A percentile compares a stretch with the other conserved stretches of the same genome.
Conservation (phyloP, 2,113 vertebrate genomes). For the Epinephelus moara region DNA sequence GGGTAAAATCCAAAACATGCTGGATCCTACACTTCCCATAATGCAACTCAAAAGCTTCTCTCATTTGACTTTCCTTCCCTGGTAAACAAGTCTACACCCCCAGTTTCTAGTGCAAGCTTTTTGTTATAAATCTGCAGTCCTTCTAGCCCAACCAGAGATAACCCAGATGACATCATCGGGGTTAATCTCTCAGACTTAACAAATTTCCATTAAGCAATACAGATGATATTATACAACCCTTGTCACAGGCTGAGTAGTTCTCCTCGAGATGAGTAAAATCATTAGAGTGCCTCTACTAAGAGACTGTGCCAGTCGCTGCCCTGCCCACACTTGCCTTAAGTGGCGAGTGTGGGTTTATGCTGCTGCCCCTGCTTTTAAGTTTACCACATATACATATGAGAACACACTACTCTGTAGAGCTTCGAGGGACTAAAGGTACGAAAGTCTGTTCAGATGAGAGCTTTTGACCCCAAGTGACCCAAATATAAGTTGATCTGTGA, state of each 20-base stretch:
- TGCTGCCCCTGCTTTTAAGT: neutral
- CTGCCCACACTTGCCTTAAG: neutral
- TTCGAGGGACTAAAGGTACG: neutral
- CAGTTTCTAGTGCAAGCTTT: neutral
- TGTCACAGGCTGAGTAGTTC: neutral
- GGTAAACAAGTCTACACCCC: neutral
- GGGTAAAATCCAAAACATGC: neutral
- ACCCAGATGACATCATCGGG: neutral
- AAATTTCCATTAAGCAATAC: neutral
- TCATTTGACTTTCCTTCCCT: neutral
- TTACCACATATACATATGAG: neutral
- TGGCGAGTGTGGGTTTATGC: neutral
- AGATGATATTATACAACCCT: neutral
- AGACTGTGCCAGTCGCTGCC: neutral
- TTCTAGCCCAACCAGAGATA: neutral
- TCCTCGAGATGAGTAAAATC: neutral
- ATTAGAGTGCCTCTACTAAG: neutral
- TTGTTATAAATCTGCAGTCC: neutral
- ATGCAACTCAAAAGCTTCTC: neutral
- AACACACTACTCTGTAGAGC: neutral
- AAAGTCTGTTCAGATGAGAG: neutral
- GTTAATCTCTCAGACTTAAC: constrained; percentile 2
- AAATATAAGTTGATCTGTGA: neutral
- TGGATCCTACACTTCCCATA: neutral
- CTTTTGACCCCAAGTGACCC: neutral